Evolutionary conservation across 2,797 vertebrate species (phyloP).

Genomic region (Sebastes cheni): DNA sequence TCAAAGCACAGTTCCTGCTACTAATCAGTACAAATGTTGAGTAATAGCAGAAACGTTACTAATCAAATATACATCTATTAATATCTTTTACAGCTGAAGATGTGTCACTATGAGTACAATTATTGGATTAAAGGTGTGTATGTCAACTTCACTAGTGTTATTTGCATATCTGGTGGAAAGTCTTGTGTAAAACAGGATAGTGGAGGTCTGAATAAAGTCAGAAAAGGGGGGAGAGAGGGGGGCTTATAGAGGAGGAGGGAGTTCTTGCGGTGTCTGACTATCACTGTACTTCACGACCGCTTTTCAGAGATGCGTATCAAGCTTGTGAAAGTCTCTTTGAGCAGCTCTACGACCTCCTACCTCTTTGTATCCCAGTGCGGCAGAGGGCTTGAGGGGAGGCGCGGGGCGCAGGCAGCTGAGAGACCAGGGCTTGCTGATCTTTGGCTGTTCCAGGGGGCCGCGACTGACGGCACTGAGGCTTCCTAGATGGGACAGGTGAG

Average conservation of each 20-base stretch:
- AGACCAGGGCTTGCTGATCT: slow-evolving; percentile 95
- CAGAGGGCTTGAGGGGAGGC: slow-evolving; percentile 95
- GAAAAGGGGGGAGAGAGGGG: background rate
- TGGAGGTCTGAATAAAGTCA: background rate
- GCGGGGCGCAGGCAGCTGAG: slow-evolving; percentile 96
- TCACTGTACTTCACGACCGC: background rate
- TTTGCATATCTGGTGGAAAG: background rate
- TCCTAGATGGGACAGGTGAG: slow-evolving; percentile 82
- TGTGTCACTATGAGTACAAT: background rate
- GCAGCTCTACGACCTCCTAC: slow-evolving; percentile 75
- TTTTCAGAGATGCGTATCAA: background rate
- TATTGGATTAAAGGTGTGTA: background rate
- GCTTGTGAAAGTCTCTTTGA: slow-evolving; percentile 16
- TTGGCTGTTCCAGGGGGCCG: slow-evolving; percentile 94
- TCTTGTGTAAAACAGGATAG: background rate
- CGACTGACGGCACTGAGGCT: slow-evolving; percentile 84
- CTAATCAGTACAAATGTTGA: background rate
- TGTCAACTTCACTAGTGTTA: background rate
- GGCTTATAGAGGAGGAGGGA: slow-evolving; percentile 2
- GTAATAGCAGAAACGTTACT: background rate
- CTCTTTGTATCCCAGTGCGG: slow-evolving; percentile 98
- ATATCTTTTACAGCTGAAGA: background rate
- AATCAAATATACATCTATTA: background rate
- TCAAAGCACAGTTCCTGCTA: background rate
- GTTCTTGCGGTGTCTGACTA: slow-evolving; percentile 13